These are phyloP conservation scores for Podiceps cristatus DNA, from an alignment of 2,113 vertebrate genomes.

Conservation along the genomic window DNA sequence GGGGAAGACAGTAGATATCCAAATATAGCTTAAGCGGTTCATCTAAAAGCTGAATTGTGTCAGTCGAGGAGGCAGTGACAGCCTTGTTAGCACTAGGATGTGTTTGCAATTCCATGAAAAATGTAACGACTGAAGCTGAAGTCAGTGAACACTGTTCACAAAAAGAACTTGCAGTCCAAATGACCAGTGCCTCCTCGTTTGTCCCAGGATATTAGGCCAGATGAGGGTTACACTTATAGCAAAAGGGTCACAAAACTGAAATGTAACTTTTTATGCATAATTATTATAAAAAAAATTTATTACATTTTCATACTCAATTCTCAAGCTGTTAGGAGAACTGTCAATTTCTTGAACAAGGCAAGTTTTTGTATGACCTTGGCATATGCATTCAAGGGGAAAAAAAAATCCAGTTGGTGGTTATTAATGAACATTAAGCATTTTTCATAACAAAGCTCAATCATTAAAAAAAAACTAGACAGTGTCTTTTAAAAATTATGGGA, in stretches of 20 bases:
- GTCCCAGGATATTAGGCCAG: background rate
- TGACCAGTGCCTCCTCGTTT: fast-evolving
- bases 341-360: background rate
- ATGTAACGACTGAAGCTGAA: background rate
- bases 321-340: background rate
- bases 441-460: background rate
- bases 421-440: background rate
- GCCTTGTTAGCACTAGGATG: background rate
- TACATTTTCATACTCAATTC: background rate
- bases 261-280: background rate
- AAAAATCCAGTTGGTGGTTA: background rate
- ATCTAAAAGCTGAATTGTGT: background rate
- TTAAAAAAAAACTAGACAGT: background rate
- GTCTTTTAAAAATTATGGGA: background rate
- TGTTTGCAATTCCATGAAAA: background rate
- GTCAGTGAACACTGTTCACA: background rate
- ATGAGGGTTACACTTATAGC: background rate
- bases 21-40: background rate
- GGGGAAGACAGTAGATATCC: background rate
- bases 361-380: background rate
- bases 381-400: fast-evolving
- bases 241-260: background rate
- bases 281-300: background rate
- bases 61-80: background rate
- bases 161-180: background rate